Evolutionary conservation across 2,797 vertebrate genomes (phyloP), one percentile per base, ranked within the genome.

Genomic region (Poecilia wingei): DNA sequence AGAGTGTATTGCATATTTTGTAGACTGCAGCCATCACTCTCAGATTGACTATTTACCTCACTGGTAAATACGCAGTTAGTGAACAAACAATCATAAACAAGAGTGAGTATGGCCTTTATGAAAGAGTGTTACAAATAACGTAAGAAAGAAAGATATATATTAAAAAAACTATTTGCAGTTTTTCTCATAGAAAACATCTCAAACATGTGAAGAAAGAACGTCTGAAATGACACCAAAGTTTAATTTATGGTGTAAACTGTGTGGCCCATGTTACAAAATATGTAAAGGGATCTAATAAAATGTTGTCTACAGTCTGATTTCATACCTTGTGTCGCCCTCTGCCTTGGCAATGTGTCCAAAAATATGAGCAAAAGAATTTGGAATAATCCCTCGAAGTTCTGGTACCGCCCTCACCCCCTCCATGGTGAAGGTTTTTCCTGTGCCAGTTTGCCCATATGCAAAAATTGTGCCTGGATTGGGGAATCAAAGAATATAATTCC

Each of bases 301-400:
- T 25, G 39, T 51, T 59, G 22, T 12, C 36, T 43, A 46, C 20
- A 64, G 14, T 71, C 55, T 7, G 10, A 61, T 47, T 39, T 79
- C 82, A 85, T 94, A 98, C 98, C 98, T 97, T 33, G 97, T 99
- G 86, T 99, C 98, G 18, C 98, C 98, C 85, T 99, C 98, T 87
- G 98, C 98, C 92, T 99, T 99, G 88, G 98, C 98, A 88, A 99
- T 99, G 91, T 99, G 98, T 79, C 98, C 98, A 94, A 99, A 99
- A 86, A 99, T 94, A 86, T 99, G 98, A 82, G 98, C 98, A 93
- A 99, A 99, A 31, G 98, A 99, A 94, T 99, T 99, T n/a, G 98
- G 98, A 84, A 99, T 99, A 82, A 99, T 99, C 77, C 98, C 98
- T 94, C 98, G 93, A 71, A 99, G 98, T 82, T 99, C 98, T 74